Evolutionary conservation across 2,113 vertebrate genomes (phyloP).

Genomic region (Alligator mississippiensis): DNA sequence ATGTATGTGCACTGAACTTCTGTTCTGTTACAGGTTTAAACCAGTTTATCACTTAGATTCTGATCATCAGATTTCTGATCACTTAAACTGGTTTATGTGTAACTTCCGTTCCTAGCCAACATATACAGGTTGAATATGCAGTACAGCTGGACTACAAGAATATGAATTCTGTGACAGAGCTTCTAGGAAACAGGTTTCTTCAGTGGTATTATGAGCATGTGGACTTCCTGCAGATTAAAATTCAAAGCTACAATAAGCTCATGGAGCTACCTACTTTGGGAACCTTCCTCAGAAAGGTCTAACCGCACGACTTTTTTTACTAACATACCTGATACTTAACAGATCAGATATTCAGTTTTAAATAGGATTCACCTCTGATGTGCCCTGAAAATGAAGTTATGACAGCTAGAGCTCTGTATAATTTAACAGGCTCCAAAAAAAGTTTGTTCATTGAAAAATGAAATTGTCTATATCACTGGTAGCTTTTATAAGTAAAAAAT

Average conservation of each 20-base stretch:
- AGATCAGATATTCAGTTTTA: background rate
- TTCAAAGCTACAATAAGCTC: background rate
- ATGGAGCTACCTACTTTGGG: background rate
- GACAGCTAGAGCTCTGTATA: background rate
- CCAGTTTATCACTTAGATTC: too few species aligned
- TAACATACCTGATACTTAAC: background rate
- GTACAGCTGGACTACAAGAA: background rate
- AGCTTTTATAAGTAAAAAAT: background rate
- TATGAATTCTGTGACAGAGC: background rate
- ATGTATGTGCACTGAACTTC: too few species aligned
- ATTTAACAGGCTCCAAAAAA: background rate
- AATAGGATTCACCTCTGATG: background rate
- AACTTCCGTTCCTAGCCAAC: too few species aligned
- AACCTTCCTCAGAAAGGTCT: background rate
- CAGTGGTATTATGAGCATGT: background rate
- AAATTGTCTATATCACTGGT: background rate
- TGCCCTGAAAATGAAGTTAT: rapidly evolving
- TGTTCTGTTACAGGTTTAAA: too few species aligned
- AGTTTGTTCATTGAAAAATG: background rate
- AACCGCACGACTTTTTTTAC: background rate
- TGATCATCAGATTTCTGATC: too few species aligned
- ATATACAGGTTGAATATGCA: too few species aligned
- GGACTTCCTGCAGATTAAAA: background rate
- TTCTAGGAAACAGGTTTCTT: background rate
- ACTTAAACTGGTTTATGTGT: too few species aligned